Evolutionary conservation across 2,797 vertebrate species (phyloP).

Genomic region (Xyrichtys novacula): DNA sequence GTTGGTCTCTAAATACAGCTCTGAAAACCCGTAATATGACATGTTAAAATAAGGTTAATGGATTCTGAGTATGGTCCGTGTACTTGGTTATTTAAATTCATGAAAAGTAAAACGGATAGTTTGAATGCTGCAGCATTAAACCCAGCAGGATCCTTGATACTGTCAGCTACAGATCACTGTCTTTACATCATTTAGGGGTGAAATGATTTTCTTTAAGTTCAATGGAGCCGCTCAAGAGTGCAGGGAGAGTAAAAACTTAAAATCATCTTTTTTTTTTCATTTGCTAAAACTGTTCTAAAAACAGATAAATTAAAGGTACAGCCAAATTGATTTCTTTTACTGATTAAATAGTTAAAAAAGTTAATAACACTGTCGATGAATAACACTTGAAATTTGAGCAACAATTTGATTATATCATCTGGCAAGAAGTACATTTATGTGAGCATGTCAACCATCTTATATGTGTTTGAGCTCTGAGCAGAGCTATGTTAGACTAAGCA

Average conservation of each 20-base stretch:
- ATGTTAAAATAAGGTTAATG: background rate
- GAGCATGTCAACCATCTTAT: too few relatives aligned
- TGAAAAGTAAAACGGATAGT: background rate
- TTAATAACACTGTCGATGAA: too few relatives aligned
- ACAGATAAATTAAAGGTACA: conserved; percentile 18
- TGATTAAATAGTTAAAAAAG: too few relatives aligned
- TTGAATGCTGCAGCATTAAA: background rate
- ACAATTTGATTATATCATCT: too few relatives aligned
- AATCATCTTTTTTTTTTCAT: conserved; percentile 10
- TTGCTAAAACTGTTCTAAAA: background rate
- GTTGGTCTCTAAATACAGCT: background rate
- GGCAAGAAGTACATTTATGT: too few relatives aligned
- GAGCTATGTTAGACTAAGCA: background rate
- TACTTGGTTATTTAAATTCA: background rate
- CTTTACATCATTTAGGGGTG: conserved; percentile 1
- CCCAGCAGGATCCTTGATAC: background rate
- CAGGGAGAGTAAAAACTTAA: background rate
- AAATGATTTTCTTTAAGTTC: background rate
- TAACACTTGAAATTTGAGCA: too few relatives aligned
- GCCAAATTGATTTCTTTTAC: too few relatives aligned
- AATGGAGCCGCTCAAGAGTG: background rate
- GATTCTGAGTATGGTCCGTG: background rate
- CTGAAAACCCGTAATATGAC: conserved; percentile 1
- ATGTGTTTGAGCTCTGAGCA: background rate
- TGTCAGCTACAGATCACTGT: background rate